Evolutionary conservation across 2,888 invertebrate genomes (phyloP).

Genomic region (Macrophya alboannulata): DNA sequence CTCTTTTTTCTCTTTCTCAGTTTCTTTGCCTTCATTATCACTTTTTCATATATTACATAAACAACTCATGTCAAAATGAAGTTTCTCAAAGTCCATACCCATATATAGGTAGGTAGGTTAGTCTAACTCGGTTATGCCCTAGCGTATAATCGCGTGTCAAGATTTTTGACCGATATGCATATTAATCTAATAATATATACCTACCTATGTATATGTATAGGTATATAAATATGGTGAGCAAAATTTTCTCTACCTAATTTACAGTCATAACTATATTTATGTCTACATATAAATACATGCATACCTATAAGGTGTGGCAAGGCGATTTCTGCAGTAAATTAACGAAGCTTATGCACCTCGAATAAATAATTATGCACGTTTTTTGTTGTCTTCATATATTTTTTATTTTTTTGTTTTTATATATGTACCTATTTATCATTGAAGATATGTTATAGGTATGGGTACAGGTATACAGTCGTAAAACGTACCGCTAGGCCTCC

Average conservation of each 20-base stretch:
- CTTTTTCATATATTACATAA: no score
- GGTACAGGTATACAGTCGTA: no score
- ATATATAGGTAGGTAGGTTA: not conserved
- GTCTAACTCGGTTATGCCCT: not conserved
- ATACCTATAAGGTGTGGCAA: conserved; percentile 13
- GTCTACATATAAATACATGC: not conserved
- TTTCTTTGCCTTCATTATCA: no score
- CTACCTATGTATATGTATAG: not conserved
- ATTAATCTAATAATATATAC: no score
- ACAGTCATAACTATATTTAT: not conserved
- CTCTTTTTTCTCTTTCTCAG: no score
- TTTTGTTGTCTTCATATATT: not conserved
- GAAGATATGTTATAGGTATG: not conserved
- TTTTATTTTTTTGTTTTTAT: not conserved
- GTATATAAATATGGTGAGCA: not conserved
- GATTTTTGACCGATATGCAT: not conserved
- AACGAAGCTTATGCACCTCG: not conserved
- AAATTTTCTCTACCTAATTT: conserved; percentile 9
- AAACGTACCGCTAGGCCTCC: conserved; percentile 20
- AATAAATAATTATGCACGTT: conserved; percentile 2
- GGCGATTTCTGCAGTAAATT: conserved; percentile 13
- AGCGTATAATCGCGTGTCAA: not conserved
- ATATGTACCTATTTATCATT: not conserved
- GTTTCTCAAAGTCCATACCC: not conserved
- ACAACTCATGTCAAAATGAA: not conserved